phyloP scores from a whole-genome alignment of 2,888 invertebrate species.

The Caenorhabditis sulstoni region DNA sequence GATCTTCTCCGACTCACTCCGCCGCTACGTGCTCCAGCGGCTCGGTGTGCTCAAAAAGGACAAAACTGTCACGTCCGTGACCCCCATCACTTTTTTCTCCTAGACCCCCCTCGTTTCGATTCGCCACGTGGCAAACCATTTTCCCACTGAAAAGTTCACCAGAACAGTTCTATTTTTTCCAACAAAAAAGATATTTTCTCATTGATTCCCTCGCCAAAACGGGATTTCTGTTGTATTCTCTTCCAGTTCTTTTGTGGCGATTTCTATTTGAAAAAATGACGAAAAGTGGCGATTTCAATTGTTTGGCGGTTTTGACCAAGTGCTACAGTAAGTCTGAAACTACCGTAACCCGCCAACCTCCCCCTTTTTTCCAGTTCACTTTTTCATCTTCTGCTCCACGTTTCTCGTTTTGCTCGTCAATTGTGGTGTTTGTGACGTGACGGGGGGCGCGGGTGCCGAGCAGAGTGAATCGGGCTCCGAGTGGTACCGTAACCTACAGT shows the following conservation, averaged over 20 bases:
- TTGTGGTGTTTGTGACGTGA: conserved; percentile 42
- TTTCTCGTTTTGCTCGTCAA: conserved; percentile 13
- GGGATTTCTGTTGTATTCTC: too few species aligned
- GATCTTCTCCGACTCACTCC: conserved; percentile 50
- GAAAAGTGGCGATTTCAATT: too few species aligned
- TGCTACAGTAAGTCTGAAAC: not conserved
- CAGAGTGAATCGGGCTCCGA: conserved; percentile 3
- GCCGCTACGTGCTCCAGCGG: conserved; percentile 34
- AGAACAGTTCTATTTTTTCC: too few species aligned
- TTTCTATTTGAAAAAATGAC: not conserved
- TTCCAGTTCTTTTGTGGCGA: too few species aligned
- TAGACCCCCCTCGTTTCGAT: too few species aligned
- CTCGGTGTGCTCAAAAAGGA: conserved; percentile 27
- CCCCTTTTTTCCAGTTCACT: conserved; percentile 27
- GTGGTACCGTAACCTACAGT: not conserved
- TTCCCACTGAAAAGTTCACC: too few species aligned
- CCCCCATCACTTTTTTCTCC: conserved; percentile 25
- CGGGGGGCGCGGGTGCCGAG: not conserved
- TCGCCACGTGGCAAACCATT: too few species aligned
- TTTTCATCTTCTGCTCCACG: conserved; percentile 10
- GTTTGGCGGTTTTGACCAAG: conserved; percentile 12
- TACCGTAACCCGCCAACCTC: too few species aligned
- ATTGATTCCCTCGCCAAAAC: too few species aligned
- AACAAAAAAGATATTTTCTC: too few species aligned
- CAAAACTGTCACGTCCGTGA: conserved; percentile 10